Conservation (phyloP, 2,888 invertebrate genomes). For the Sericinus montela region DNA sequence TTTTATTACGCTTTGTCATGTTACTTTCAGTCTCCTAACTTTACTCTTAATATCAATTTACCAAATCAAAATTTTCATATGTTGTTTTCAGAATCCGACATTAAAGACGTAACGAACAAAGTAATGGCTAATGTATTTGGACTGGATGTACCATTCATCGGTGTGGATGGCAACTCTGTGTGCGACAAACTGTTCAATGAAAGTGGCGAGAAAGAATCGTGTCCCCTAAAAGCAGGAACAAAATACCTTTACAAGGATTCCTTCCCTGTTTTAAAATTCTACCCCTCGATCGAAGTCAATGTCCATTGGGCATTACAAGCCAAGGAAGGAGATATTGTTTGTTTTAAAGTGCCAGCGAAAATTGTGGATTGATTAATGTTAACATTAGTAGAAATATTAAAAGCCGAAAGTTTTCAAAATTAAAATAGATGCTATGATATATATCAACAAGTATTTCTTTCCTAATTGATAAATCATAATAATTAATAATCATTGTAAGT, state of each 20-base stretch:
- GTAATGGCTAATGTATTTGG: conserved; percentile 82
- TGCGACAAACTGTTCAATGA: conserved; percentile 81
- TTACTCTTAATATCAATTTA: background rate
- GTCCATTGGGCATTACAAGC: conserved; percentile 82
- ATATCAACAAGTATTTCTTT: no score
- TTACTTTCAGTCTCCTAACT: no score
- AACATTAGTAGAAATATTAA: background rate
- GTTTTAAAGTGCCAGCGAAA: conserved; percentile 85
- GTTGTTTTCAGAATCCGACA: conserved; percentile 69
- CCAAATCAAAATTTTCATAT: conserved; percentile 4
- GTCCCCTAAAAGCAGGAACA: conserved; percentile 83
- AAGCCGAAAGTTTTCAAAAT: background rate
- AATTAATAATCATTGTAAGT: no score
- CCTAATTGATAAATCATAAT: no score
- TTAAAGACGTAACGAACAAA: conserved; percentile 73
- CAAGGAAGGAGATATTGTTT: conserved; percentile 68
- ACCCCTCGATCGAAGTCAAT: conserved; percentile 70
- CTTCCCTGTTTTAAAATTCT: conserved; percentile 74
- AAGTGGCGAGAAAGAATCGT: conserved; percentile 80
- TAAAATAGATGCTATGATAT: background rate
- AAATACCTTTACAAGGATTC: conserved; percentile 84
- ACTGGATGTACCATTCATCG: conserved; percentile 85
- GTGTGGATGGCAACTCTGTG: conserved; percentile 85
- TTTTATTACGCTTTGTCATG: no score
- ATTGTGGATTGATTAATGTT: conserved; percentile 47